These are phyloP conservation scores for Dasyurus viverrinus DNA, from an alignment of 2,113 vertebrate genomes.

Conservation along the genomic window DNA sequence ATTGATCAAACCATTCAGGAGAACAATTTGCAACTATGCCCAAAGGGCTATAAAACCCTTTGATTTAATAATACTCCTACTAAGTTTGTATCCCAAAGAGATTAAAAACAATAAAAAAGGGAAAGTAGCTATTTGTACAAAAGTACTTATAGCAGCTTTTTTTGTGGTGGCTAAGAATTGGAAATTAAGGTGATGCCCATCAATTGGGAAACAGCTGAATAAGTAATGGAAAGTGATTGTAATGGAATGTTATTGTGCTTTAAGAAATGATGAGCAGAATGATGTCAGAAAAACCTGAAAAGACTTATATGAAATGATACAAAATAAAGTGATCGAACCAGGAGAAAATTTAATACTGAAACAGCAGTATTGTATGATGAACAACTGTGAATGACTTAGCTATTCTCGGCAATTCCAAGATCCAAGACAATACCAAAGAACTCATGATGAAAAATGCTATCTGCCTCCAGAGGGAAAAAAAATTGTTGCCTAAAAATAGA, in stretches of 20 bases:
- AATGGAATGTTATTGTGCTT: background rate
- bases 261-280: background rate
- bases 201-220: background rate
- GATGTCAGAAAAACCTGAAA: background rate
- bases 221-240: background rate
- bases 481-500: too few relatives aligned
- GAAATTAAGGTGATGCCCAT: background rate
- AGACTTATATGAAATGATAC: background rate
- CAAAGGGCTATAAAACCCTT: background rate
- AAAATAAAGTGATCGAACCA: background rate
- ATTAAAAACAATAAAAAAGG: background rate
- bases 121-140: background rate
- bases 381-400: too few relatives aligned
- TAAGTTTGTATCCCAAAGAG: too few relatives aligned
- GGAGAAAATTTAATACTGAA: background rate
- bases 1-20: too few relatives aligned
- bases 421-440: too few relatives aligned
- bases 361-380: background rate
- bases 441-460: too few relatives aligned
- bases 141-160: background rate
- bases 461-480: too few relatives aligned
- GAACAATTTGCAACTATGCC: too few relatives aligned
- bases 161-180: background rate
- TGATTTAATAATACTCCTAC: background rate
- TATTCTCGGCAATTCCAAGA: too few relatives aligned